Evolutionary conservation across 2,113 vertebrate genomes (phyloP).

Genomic region (Brachypteracias leptosomus): DNA sequence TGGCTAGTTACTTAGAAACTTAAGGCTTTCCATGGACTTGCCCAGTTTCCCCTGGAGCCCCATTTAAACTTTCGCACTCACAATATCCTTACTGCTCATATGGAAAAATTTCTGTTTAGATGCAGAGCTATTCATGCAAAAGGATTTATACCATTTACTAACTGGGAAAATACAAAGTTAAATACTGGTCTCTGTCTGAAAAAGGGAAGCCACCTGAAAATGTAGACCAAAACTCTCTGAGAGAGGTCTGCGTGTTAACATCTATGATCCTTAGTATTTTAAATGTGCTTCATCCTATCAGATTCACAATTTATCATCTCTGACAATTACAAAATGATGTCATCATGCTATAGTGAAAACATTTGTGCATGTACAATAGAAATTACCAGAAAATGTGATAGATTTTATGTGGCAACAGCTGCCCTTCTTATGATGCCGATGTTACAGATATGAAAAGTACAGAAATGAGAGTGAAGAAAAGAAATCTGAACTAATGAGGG

Average conservation of each 20-base stretch:
- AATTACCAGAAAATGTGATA: neutral
- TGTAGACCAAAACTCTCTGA: neutral
- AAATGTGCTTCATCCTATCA: neutral
- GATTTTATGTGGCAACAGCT: neutral
- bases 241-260: neutral
- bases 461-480: slow-evolving; percentile 6
- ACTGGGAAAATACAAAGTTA: neutral
- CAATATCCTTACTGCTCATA: neutral
- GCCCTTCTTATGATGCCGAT: neutral
- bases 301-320: neutral
- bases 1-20: neutral
- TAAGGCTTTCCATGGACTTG: neutral
- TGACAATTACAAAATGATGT: neutral
- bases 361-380: neutral
- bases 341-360: neutral
- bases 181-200: neutral
- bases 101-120: neutral
- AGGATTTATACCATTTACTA: neutral
- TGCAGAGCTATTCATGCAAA: neutral
- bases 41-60: neutral
- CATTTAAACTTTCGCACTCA: neutral
- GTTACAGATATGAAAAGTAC: neutral
- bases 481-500: neutral
- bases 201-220: neutral
- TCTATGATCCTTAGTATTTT: neutral